Evolutionary conservation across 2,113 vertebrate genomes (phyloP), one percentile per base, ranked within the genome.

Genomic region (Rattus rattus): DNA sequence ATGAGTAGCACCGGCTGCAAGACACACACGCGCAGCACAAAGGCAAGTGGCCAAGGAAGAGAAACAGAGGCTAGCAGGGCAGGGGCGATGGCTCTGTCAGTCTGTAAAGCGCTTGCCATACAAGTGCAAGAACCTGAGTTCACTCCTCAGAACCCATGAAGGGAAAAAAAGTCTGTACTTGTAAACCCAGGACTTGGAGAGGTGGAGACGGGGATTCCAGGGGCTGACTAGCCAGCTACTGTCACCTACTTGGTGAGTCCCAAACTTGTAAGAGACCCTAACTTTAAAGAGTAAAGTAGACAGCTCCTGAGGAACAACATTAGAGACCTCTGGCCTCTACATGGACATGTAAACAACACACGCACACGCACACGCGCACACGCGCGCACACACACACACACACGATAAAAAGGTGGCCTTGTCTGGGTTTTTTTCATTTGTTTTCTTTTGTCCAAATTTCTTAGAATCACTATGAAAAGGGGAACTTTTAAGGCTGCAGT

Each of bases 1-100:
- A n/a, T 36, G 54, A 1, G 24, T 1, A 33, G 33, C 39, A 52
- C 7, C 3, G 39, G 22, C 47, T 5, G 0, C 1, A 1, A 65
- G 1, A 9, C 72, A 69, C 30, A 39, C 28, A 14, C 1, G 0
- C 1, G 1, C 8, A 11, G 49, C 13, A 0, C 17, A 10, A 24
- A 90, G 81, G 59, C 33, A 28, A 20, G 30, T 0, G 22, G 19
- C 56, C 43, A 49, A 3, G 4, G 56, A 7, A 52, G 36, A 39
- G 72, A 30, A 54, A 30, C 4, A 43, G 49, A 54, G 49, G 36
- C 43, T 7, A 39, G 33, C 91, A 47, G 63, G 63, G 43, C 43
- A 49, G 28, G 43, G 84, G 16, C 11, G 4, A 67, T 33, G 26
- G 28, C 43, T 49, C 28, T 33, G 61, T 33, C 28, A 20, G 43